Evolutionary conservation across 2,888 invertebrate species (phyloP).

Genomic region (Drosophila setosimentum): DNA sequence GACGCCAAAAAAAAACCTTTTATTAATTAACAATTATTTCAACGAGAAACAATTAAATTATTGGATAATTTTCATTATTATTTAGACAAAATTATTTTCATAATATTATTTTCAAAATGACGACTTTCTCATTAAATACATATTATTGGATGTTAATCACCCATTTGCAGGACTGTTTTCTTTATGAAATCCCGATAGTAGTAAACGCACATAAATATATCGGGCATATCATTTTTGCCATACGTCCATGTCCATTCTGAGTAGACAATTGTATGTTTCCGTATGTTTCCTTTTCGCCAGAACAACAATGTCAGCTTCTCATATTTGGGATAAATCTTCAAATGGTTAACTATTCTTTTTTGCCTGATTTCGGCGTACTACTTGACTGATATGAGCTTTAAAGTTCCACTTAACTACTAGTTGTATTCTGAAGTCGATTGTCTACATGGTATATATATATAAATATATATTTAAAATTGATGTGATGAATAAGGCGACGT

Average conservation of each 20-base stretch:
- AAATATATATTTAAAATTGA: slow-evolving; percentile 1
- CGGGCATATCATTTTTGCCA: slow-evolving; percentile 34
- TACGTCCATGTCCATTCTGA: slow-evolving; percentile 10
- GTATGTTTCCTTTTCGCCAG: background rate
- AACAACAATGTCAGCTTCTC: slow-evolving; percentile 54
- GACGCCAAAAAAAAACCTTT: background rate
- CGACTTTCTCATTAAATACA: background rate
- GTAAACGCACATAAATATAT: slow-evolving; percentile 43
- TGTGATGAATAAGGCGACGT: slow-evolving; percentile 42
- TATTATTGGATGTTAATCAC: background rate
- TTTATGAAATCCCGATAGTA: slow-evolving; percentile 33
- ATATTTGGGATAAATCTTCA: slow-evolving; percentile 34
- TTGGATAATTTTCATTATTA: background rate
- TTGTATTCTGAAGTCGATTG: slow-evolving; percentile 2
- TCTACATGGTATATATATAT: background rate
- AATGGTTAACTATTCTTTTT: background rate
- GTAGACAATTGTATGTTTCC: background rate
- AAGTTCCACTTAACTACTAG: slow-evolving; percentile 17
- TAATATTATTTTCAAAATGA: background rate
- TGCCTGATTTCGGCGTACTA: background rate
- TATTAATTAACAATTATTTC: background rate
- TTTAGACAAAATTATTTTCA: background rate
- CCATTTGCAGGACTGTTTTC: slow-evolving; percentile 12
- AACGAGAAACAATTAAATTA: background rate
- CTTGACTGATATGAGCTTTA: background rate